Conservation (phyloP, 2,113 vertebrate genomes). For the Phodopus roborovskii region DNA sequence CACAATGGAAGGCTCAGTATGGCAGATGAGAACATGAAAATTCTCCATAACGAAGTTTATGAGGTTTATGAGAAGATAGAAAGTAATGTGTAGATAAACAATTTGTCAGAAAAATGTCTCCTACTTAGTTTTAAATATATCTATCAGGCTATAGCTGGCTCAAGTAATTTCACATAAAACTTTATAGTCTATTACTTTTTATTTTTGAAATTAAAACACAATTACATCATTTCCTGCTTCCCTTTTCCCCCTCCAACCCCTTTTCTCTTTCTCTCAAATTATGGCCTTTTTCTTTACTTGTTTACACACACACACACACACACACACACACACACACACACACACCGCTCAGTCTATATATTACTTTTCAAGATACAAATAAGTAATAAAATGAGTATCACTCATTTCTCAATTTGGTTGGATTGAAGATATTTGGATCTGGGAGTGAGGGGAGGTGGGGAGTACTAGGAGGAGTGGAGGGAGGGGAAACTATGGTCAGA, state of each 20-base stretch:
- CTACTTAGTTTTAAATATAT: background rate
- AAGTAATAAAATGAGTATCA: background rate
- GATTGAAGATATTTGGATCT: background rate
- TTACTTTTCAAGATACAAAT: constrained; percentile 35
- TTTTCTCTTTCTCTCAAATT: background rate
- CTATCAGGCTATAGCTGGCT: background rate
- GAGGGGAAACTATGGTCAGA: background rate
- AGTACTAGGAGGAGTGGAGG: background rate
- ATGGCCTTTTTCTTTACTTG: background rate
- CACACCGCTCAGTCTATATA: background rate
- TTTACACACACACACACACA: background rate
- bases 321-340: background rate
- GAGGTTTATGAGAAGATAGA: background rate
- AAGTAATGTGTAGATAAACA: background rate
- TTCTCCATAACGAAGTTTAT: background rate
- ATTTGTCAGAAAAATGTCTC: constrained; percentile 23
- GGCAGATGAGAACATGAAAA: constrained; percentile 13
- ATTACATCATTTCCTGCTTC: background rate
- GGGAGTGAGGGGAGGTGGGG: background rate
- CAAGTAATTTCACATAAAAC: constrained; percentile 9
- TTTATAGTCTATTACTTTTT: background rate
- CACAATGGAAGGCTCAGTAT: constrained; percentile 16
- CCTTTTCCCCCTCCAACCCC: no score
- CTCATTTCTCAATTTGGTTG: background rate
- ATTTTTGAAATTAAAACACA: background rate